These are phyloP conservation scores for Saiga tatarica DNA, from an alignment of 2,113 vertebrate genomes.

Conservation along the genomic window DNA sequence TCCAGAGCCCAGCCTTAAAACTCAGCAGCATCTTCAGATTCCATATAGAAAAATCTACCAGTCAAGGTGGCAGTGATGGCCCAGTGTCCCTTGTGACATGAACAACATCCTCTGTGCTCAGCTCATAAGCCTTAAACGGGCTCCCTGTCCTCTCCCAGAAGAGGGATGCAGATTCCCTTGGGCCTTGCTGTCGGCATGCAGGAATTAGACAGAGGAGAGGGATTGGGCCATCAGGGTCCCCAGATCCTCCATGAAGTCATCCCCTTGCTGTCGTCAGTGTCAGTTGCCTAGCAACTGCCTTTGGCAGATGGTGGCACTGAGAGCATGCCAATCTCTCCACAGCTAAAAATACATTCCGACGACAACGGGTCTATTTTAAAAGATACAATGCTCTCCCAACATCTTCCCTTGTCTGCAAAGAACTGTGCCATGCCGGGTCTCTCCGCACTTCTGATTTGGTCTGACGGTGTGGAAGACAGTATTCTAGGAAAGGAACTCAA, in stretches of 20 bases:
- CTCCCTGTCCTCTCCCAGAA: background rate
- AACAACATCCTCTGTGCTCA: background rate
- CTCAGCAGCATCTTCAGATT: background rate
- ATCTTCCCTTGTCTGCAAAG: conserved; percentile 63
- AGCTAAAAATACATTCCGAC: conserved; percentile 75
- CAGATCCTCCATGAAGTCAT: conserved; percentile 66
- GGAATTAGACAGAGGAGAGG: conserved; percentile 34
- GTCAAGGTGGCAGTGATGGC: background rate
- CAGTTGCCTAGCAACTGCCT: conserved; percentile 74
- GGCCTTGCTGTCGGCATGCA: conserved; percentile 12
- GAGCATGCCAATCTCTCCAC: conserved; percentile 74
- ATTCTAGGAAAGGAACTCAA: conserved; percentile 33
- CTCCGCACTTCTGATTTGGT: conserved; percentile 36
- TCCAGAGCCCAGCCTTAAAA: background rate
- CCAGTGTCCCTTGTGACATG: background rate
- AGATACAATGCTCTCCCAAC: conserved; percentile 63
- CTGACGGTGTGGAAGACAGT: background rate
- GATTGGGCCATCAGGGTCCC: conserved; percentile 57
- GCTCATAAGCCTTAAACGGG: background rate
- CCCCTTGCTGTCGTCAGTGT: conserved; percentile 68
- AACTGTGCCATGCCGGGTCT: conserved; percentile 26
- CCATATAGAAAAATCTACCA: background rate
- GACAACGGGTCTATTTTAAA: conserved; percentile 79
- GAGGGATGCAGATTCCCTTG: background rate
- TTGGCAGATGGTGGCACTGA: conserved; percentile 77